Evolutionary conservation across 2,113 vertebrate genomes (phyloP).

Genomic region (Pterocles orientalis): DNA sequence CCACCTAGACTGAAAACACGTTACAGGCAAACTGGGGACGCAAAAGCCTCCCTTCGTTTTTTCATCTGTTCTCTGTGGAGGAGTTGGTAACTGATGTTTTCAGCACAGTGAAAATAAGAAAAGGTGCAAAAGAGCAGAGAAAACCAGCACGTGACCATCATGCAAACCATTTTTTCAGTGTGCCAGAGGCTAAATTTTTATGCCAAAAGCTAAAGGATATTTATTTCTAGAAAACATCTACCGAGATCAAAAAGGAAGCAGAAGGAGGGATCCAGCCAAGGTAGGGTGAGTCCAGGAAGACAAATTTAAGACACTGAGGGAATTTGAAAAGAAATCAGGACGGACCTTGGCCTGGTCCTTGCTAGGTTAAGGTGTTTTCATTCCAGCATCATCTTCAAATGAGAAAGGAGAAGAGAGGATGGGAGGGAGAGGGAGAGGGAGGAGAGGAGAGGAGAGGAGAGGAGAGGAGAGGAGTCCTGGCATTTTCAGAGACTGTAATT

Average conservation of each 20-base stretch:
- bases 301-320: background rate
- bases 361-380: background rate
- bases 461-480: background rate
- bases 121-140: constrained; percentile 20
- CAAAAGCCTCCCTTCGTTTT: constrained; percentile 13
- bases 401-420: too few species aligned
- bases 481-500: background rate
- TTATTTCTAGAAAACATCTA: background rate
- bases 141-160: background rate
- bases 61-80: constrained; percentile 23
- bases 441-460: background rate
- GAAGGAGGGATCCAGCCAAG: background rate
- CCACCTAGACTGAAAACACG: constrained; percentile 30
- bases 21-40: constrained; percentile 2
- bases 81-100: constrained; percentile 13
- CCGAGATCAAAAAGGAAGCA: background rate
- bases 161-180: background rate
- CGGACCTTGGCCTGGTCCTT: background rate
- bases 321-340: background rate
- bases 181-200: background rate
- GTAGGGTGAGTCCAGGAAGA: background rate
- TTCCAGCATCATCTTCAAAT: background rate
- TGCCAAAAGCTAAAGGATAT: background rate
- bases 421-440: background rate
- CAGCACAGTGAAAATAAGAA: background rate